Evolutionary conservation across 2,113 vertebrate genomes (phyloP).

Genomic region (Lepisosteus oculatus): DNA sequence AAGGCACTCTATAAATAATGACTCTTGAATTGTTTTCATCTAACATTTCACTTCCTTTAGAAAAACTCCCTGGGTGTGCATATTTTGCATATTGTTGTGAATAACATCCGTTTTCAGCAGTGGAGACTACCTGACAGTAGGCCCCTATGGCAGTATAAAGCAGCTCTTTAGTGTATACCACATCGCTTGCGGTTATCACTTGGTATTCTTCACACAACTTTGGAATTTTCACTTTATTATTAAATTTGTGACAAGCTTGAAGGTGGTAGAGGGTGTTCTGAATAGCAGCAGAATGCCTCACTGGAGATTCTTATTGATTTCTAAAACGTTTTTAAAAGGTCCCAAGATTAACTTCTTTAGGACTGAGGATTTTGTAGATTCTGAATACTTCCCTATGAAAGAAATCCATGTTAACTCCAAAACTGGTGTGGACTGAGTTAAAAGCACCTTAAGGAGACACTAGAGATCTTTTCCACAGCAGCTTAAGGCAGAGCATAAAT

Average conservation of each 20-base stretch:
- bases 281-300: background rate
- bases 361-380: conserved; percentile 60
- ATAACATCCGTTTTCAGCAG: conserved; percentile 59
- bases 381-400: conserved; percentile 49
- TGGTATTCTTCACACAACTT: conserved; percentile 48
- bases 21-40: conserved; percentile 59
- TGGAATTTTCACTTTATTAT: conserved; percentile 42
- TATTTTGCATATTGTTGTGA: conserved; percentile 67
- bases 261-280: conserved; percentile 25
- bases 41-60: conserved; percentile 44
- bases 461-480: conserved; percentile 24
- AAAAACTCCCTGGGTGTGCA: conserved; percentile 58
- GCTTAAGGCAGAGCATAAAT: conserved; percentile 9
- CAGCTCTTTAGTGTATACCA: conserved; percentile 64
- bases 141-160: conserved; percentile 68
- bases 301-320: conserved; percentile 47
- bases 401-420: conserved; percentile 8
- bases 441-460: conserved; percentile 52
- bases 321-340: conserved; percentile 58
- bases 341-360: conserved; percentile 47
- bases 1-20: conserved; percentile 57
- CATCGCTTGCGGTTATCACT: conserved; percentile 58
- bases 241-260: conserved; percentile 37
- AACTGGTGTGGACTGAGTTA: conserved; percentile 46
- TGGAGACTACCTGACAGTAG: conserved; percentile 45